Conservation (phyloP, 2,113 vertebrate genomes). For the Bothrops jararaca region DNA sequence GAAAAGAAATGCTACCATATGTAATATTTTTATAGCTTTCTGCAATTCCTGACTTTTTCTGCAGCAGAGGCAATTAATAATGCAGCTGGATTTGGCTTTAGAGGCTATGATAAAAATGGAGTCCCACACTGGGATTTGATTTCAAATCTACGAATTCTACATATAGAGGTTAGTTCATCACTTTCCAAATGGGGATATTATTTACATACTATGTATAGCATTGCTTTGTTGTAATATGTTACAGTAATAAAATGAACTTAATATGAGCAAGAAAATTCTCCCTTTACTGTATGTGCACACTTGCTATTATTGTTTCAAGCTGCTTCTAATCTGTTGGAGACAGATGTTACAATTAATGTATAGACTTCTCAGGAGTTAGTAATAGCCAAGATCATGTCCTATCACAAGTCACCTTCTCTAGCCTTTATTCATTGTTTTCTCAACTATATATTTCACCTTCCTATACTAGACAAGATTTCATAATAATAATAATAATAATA, state of each 20-base stretch:
- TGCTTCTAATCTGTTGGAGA: background rate
- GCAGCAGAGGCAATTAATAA: conserved; percentile 97
- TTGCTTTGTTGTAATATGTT: background rate
- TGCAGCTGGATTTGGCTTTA: conserved; percentile 96
- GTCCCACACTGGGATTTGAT: conserved; percentile 87
- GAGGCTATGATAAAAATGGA: conserved; percentile 90
- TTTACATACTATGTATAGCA: background rate
- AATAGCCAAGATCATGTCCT: background rate
- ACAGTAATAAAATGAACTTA: accelerated
- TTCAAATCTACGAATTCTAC: conserved; percentile 91
- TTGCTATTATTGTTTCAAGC: background rate
- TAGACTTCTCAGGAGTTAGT: background rate
- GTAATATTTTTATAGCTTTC: background rate
- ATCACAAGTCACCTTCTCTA: background rate
- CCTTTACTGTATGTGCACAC: background rate
- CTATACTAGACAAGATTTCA: background rate
- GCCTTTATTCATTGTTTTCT: background rate
- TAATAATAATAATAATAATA: no score
- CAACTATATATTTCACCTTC: background rate
- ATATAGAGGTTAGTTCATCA: conserved; percentile 86
- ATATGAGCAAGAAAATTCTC: background rate
- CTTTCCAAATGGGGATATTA: conserved; percentile 3
- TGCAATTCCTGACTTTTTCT: conserved; percentile 47
- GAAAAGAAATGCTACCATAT: background rate
- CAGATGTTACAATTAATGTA: background rate